These are phyloP conservation scores for Antheraea yamamai DNA, from an alignment of 2,888 invertebrate genomes.

Conservation along the genomic window DNA sequence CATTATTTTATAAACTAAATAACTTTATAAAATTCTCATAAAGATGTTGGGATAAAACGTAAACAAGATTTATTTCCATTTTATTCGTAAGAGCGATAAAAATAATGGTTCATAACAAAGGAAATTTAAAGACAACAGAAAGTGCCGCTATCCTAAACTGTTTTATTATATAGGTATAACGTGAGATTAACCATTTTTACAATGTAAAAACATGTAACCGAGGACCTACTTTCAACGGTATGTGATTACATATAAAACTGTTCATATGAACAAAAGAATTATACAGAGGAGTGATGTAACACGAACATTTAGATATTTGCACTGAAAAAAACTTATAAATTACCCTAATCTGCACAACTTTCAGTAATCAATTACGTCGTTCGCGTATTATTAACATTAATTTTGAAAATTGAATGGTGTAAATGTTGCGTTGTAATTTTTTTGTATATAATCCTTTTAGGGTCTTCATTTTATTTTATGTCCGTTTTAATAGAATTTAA, in stretches of 20 bases:
- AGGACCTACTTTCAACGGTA: slow-evolving; percentile 17
- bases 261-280: slow-evolving; percentile 2
- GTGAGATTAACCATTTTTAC: slow-evolving; percentile 9
- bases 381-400: not conserved
- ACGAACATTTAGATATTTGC: not conserved
- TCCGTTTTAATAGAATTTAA: not conserved
- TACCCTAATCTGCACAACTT: not conserved
- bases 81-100: not conserved
- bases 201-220: slow-evolving; percentile 21
- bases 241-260: slow-evolving; percentile 16
- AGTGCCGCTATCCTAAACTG: not conserved
- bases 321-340: not conserved
- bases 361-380: not conserved
- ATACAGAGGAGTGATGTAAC: not conserved
- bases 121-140: slow-evolving; percentile 12
- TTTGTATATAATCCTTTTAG: not conserved
- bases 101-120: slow-evolving; percentile 3
- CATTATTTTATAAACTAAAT: not conserved
- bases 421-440: too few species aligned
- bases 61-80: not conserved
- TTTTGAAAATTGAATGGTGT: not conserved
- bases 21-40: slow-evolving; percentile 1
- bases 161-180: not conserved
- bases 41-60: not conserved
- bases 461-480: not conserved